A percentile compares a stretch with the other conserved stretches of the same genome.
phyloP scores from a whole-genome alignment of 2,797 vertebrate species.

The Onychomys torridus region DNA sequence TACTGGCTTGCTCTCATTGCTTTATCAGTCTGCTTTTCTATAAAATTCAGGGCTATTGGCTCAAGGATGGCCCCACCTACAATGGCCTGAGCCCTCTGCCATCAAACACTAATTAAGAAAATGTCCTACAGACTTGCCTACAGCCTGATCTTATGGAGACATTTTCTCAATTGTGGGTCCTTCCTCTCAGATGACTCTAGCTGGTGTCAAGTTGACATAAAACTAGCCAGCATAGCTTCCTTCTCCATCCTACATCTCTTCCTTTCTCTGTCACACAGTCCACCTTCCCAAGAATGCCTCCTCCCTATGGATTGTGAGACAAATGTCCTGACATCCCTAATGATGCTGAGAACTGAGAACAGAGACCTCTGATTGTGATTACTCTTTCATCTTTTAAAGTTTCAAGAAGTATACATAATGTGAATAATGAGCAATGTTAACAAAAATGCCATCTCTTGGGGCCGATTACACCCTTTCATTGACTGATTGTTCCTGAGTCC shows the following conservation, averaged over 20 bases:
- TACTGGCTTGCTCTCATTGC: neutral
- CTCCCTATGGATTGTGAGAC: constrained; percentile 35
- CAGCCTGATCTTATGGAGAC: neutral
- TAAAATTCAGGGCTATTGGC: neutral
- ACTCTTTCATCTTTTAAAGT: neutral
- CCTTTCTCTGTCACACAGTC: neutral
- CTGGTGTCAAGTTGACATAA: neutral
- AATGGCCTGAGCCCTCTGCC: neutral
- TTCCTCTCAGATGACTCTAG: neutral
- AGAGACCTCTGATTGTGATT: constrained; percentile 16
- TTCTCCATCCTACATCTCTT: neutral
- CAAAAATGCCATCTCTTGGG: constrained; percentile 7
- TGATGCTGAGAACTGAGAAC: neutral
- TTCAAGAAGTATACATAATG: neutral
- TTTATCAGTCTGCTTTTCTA: neutral
- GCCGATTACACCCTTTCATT: neutral
- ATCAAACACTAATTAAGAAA: neutral
- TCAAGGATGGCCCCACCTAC: neutral
- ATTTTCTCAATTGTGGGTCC: neutral
- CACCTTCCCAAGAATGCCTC: neutral
- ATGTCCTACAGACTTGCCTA: neutral
- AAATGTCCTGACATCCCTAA: neutral
- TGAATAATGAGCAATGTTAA: constrained; percentile 27
- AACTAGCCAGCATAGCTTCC: neutral
- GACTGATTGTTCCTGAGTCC: neutral